A percentile compares a stretch with the other conserved stretches of the same genome.
Evolutionary conservation across 1,140 invertebrate species (phyloP).

Genomic region (Leptinotarsa defecta): DNA sequence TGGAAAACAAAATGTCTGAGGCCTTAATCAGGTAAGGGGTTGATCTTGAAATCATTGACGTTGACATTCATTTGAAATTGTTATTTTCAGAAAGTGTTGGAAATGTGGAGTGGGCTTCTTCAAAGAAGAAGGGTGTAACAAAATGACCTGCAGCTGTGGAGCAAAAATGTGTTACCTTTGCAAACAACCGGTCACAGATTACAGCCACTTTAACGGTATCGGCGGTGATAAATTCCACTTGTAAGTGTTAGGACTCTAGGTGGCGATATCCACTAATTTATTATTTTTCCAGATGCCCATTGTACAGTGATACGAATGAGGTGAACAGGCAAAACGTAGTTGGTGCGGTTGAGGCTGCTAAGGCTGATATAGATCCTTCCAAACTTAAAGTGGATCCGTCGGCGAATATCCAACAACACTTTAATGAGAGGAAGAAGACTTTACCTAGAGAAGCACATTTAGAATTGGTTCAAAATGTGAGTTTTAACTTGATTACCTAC

Average conservation of each 20-base stretch:
- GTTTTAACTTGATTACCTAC: too few species aligned
- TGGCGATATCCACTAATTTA: not conserved
- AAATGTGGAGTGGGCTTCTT: conserved; percentile 65
- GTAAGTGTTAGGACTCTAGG: conserved; percentile 34
- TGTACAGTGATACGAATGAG: conserved; percentile 45
- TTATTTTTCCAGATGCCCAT: conserved; percentile 41
- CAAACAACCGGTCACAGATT: conserved; percentile 62
- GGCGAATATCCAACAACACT: conserved; percentile 32
- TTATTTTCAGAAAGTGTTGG: conserved; percentile 62
- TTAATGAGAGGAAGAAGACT: conserved; percentile 25
- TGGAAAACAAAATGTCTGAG: conserved; percentile 71
- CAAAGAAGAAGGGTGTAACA: conserved; percentile 73
- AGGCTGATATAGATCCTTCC: conserved; percentile 44
- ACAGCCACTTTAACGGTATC: conserved; percentile 65
- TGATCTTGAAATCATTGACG: not conserved
- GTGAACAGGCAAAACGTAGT: conserved; percentile 42
- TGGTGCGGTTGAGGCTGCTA: conserved; percentile 44
- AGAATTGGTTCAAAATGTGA: not conserved
- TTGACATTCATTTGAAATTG: too few species aligned
- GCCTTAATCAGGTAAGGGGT: conserved; percentile 61
- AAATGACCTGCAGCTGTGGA: conserved; percentile 72
- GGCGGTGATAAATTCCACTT: conserved; percentile 47
- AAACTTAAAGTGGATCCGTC: conserved; percentile 50
- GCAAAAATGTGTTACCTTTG: conserved; percentile 73
- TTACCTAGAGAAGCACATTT: conserved; percentile 19